A percentile compares a stretch with the other conserved stretches of the same genome.
phyloP scores from a whole-genome alignment of 2,797 vertebrate genomes.

The Harpagifer antarcticus region DNA sequence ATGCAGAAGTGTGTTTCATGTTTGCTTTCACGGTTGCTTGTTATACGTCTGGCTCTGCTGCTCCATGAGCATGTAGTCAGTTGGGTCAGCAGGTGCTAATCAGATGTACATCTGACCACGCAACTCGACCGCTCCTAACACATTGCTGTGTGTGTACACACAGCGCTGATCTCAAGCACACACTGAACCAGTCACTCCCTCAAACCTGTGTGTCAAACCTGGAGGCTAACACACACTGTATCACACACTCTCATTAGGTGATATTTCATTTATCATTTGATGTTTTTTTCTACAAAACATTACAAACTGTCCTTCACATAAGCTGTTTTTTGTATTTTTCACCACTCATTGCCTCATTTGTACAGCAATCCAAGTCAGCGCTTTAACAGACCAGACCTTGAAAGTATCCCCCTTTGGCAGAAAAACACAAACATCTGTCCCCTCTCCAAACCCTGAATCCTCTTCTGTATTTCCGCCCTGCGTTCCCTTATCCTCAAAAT shows the following conservation, averaged over 20 bases:
- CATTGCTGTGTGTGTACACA: slow-evolving; percentile 49
- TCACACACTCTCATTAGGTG: slow-evolving; percentile 8
- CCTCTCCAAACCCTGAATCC: neutral
- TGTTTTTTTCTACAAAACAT: slow-evolving; percentile 12
- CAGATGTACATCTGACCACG: slow-evolving; percentile 64
- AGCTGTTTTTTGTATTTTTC: slow-evolving; percentile 12
- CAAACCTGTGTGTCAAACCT: too few relatives aligned
- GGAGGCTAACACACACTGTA: neutral
- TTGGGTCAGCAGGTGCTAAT: slow-evolving; percentile 66
- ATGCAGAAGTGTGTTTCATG: slow-evolving; percentile 39
- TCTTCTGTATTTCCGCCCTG: slow-evolving; percentile 28
- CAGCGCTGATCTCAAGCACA: slow-evolving; percentile 43
- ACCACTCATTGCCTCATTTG: slow-evolving; percentile 28
- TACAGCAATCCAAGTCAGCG: slow-evolving; percentile 13
- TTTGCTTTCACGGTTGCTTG: slow-evolving; percentile 60
- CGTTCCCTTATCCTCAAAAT: slow-evolving; percentile 45
- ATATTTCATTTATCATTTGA: slow-evolving; percentile 7
- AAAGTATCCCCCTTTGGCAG: slow-evolving; percentile 46
- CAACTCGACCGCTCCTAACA: slow-evolving; percentile 51
- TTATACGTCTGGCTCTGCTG: slow-evolving; percentile 38
- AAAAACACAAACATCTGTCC: slow-evolving; percentile 55
- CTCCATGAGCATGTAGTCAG: slow-evolving; percentile 37
- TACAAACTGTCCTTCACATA: slow-evolving; percentile 9
- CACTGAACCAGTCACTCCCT: slow-evolving; percentile 7
- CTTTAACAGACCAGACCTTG: slow-evolving; percentile 15